Conservation (phyloP, 2,888 invertebrate species). For the Theretra japonica region DNA sequence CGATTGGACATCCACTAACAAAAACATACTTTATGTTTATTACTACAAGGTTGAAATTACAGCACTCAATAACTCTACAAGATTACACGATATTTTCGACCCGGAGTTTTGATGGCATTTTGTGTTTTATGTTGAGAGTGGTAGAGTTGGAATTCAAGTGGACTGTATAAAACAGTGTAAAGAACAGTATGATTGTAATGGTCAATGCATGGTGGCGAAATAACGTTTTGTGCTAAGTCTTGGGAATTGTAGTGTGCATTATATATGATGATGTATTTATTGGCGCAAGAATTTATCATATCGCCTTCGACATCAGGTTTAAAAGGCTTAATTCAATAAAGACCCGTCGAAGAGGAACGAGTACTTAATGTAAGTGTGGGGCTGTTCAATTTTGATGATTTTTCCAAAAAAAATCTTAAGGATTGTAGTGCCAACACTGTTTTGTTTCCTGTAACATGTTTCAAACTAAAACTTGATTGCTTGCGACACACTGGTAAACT, state of each 20-base stretch:
- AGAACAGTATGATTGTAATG: slow-evolving; percentile 11
- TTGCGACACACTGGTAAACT: too few species aligned
- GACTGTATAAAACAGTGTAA: not conserved
- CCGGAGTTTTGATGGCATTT: not conserved
- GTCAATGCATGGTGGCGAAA: slow-evolving; percentile 2
- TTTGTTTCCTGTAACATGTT: too few species aligned
- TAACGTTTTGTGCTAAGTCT: slow-evolving; percentile 30
- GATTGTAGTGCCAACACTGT: too few species aligned
- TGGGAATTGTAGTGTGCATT: slow-evolving; percentile 26
- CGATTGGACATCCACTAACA: slow-evolving; percentile 31
- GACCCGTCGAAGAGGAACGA: too few species aligned
- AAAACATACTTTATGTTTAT: slow-evolving; percentile 31
- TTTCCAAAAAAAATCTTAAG: too few species aligned
- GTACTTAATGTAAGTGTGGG: too few species aligned
- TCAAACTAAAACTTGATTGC: too few species aligned
- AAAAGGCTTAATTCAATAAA: too few species aligned
- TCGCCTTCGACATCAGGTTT: too few species aligned
- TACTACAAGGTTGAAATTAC: not conserved
- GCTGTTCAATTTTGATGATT: too few species aligned
- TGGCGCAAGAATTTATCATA: not conserved
- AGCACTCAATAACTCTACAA: not conserved
- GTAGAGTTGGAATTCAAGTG: slow-evolving; percentile 31
- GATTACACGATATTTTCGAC: slow-evolving; percentile 2
- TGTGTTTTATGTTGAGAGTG: fast-evolving
- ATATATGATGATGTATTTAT: not conserved